Evolutionary conservation across 2,113 vertebrate genomes (phyloP), one percentile per base, ranked within the genome.

Genomic region (Pseudopodoces humilis): DNA sequence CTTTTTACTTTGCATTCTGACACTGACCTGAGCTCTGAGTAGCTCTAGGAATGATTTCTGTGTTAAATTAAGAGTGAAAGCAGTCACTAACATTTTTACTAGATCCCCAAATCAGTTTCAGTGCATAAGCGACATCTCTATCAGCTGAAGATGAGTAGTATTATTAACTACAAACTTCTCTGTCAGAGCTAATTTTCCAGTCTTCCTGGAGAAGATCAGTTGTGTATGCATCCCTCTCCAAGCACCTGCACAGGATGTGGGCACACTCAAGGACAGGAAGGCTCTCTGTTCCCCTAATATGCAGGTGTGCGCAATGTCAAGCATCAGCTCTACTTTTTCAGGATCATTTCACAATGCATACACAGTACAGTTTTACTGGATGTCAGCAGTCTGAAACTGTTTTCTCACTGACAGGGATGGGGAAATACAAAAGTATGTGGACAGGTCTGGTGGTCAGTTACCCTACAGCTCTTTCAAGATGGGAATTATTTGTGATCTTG

Each of bases 191-290:
- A 78, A 88, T 96, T 95, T 94, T 84, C 92, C 90, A 94, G 72
- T 64, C 74, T 96, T 79, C 52, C 79, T 84, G 72, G 52, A 86
- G 71, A 80, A 94, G 60, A 71, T 71, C 6, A 4, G 86, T 92
- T 90, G 43, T 86, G 30, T 31, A 68, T 5, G 35, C 69, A 78
- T 95, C 80, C 86, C 56, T 82, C 85, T 92, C 72, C 94, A 94
- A 85, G 80, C 95, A 97, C 88, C 95, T 97, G 96, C 90, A 92
- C 90, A 96, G 96, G 95, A 97, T 97, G 93, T 97, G 95, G 94
- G 95, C 88, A 97, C 79, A 88, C 83, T 96, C 88, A 95, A 90
- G 93, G 95, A 93, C 93, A 96, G 93, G 94, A 97, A 96, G 72
- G 86, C 86, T 97, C 90, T 95, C 90, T 94, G 79, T 95, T 97